phyloP scores from a whole-genome alignment of 1,140 invertebrate species.

The Neotoxoptera formosana region DNA sequence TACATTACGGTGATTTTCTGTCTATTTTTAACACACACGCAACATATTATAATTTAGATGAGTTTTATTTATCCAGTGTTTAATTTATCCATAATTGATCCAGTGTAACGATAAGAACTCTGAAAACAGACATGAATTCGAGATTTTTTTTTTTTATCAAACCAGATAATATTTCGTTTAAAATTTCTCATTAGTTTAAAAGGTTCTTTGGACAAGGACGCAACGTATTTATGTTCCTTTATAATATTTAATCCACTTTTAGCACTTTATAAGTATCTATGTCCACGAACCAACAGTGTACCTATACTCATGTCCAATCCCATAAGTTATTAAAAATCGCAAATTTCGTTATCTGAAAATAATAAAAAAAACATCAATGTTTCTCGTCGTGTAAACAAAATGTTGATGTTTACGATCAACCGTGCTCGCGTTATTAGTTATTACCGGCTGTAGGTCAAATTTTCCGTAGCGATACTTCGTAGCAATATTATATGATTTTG shows the following conservation, averaged over 20 bases:
- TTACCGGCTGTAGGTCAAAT: not conserved
- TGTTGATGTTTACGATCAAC: not conserved
- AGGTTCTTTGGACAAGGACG: not conserved
- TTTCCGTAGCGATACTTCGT: not conserved
- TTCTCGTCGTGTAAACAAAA: not conserved
- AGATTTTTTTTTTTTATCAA: not conserved
- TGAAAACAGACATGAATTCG: not conserved
- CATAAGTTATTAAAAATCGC: not conserved
- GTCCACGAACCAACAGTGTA: not conserved
- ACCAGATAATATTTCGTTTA: not conserved
- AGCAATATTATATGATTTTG: not conserved
- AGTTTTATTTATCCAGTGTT: no score
- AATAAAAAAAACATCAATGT: not conserved
- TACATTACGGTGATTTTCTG: not conserved
- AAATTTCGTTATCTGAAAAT: not conserved
- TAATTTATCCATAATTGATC: not conserved
- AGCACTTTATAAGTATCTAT: not conserved
- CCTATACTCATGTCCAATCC: not conserved
- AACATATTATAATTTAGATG: no score
- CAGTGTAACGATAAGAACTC: not conserved
- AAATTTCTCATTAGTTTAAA: not conserved
- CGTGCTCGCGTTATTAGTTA: not conserved
- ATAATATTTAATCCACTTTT: not conserved
- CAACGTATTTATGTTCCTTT: not conserved
- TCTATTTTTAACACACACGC: no score